Evolutionary conservation across 2,888 invertebrate species (phyloP).

Genomic region (Venusia cambrica): DNA sequence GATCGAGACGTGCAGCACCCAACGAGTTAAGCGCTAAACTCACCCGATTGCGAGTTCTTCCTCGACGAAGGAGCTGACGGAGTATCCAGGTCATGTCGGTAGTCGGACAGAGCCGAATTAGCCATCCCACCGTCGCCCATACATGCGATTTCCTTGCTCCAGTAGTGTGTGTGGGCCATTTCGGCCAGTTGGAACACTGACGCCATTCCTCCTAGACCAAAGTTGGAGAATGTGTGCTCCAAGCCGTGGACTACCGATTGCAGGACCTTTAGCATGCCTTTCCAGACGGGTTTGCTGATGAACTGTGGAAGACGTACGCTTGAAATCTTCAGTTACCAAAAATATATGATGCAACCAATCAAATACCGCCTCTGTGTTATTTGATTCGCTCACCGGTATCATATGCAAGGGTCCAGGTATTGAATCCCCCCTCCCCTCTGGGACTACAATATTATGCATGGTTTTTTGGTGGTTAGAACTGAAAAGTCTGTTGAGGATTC

Average conservation of each 20-base stretch:
- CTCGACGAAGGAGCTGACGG: slow-evolving; percentile 80
- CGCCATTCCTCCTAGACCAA: slow-evolving; percentile 98
- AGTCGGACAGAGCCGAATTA: slow-evolving; percentile 56
- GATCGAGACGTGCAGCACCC: too few relatives aligned
- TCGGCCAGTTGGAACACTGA: slow-evolving; percentile 98
- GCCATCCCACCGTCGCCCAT: slow-evolving; percentile 69
- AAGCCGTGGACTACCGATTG: slow-evolving; percentile 94
- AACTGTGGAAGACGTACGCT: slow-evolving; percentile 86
- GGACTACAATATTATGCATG: too few relatives aligned
- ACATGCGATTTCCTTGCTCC: slow-evolving; percentile 91
- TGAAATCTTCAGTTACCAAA: too few relatives aligned
- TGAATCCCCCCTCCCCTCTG: too few relatives aligned
- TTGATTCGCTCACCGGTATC: too few relatives aligned
- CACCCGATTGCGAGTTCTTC: slow-evolving; percentile 85
- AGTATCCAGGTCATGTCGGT: slow-evolving; percentile 55
- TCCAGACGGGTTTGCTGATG: slow-evolving; percentile 94
- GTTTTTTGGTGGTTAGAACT: too few relatives aligned
- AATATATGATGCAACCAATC: too few relatives aligned
- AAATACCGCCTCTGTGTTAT: too few relatives aligned
- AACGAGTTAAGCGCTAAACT: too few relatives aligned
- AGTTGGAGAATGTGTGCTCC: slow-evolving; percentile 95
- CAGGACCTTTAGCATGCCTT: slow-evolving; percentile 96
- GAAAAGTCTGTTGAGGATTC: too few relatives aligned
- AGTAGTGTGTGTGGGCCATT: slow-evolving; percentile 99
- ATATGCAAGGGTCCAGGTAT: too few relatives aligned